Conservation (phyloP, 2,888 invertebrate genomes). For the Dasysyrphus tricinctus region DNA sequence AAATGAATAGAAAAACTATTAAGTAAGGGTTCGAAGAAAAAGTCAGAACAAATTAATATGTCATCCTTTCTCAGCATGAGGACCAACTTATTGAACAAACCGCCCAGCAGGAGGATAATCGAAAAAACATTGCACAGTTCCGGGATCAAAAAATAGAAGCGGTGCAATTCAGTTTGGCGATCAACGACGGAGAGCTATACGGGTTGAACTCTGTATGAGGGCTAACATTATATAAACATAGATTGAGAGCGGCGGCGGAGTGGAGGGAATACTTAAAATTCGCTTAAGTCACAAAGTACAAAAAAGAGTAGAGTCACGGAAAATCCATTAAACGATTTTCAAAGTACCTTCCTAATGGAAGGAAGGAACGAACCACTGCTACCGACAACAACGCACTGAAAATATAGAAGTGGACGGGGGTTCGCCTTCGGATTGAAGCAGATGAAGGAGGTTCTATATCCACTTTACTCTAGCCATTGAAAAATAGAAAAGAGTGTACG, state of each 20-base stretch:
- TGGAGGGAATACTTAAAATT: slow-evolving; percentile 71
- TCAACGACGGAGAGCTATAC: slow-evolving; percentile 4
- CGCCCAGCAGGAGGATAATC: slow-evolving; percentile 55
- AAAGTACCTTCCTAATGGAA: slow-evolving; percentile 75
- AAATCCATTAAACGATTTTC: slow-evolving; percentile 75
- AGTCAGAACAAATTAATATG: slow-evolving; percentile 73
- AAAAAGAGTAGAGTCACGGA: slow-evolving; percentile 71
- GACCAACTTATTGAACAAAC: slow-evolving; percentile 65
- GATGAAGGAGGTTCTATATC: slow-evolving; percentile 59
- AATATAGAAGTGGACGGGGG: neutral
- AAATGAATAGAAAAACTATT: slow-evolving; percentile 12
- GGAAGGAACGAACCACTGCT: slow-evolving; percentile 37
- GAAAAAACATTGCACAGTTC: slow-evolving; percentile 73
- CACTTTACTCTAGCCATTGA: slow-evolving; percentile 58
- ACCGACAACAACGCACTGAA: slow-evolving; percentile 30
- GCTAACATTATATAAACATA: slow-evolving; percentile 13
- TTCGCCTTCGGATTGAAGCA: neutral
- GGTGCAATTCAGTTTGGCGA: neutral
- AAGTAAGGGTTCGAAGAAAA: slow-evolving; percentile 26
- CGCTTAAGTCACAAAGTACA: slow-evolving; percentile 75
- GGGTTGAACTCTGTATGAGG: slow-evolving; percentile 46
- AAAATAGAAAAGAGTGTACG: slow-evolving; percentile 26
- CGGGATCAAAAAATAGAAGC: slow-evolving; percentile 57
- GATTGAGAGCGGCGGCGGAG: neutral
- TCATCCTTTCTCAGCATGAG: slow-evolving; percentile 66